Evolutionary conservation across 1,140 invertebrate species (phyloP).

Genomic region (Harlomillsia oculata): DNA sequence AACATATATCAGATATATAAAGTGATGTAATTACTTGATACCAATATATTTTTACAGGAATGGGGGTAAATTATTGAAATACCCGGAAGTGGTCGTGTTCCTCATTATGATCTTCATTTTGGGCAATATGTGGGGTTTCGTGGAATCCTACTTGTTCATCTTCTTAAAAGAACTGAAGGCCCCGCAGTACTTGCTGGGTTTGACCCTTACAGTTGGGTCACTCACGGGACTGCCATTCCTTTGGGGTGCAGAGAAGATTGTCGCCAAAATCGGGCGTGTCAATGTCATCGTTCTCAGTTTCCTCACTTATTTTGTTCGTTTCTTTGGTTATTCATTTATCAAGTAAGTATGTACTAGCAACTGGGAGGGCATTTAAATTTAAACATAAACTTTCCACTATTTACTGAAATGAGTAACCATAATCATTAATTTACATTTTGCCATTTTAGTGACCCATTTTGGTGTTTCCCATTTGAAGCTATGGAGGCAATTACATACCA

Average conservation of each 20-base stretch:
- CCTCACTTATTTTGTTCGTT: constrained; percentile 63
- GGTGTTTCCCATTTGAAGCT: constrained; percentile 74
- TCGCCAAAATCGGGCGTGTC: constrained; percentile 66
- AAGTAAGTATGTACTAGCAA: constrained; percentile 51
- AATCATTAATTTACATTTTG: not conserved
- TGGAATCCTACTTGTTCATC: constrained; percentile 72
- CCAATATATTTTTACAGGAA: constrained; percentile 23
- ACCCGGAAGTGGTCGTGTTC: constrained; percentile 59
- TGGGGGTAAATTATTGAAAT: constrained; percentile 13
- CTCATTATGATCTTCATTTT: constrained; percentile 64
- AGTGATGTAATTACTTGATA: constrained; percentile 3
- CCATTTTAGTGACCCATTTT: constrained; percentile 61
- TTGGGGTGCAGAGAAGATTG: constrained; percentile 66
- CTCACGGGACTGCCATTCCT: constrained; percentile 69
- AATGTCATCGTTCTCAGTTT: constrained; percentile 71
- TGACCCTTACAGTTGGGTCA: constrained; percentile 71
- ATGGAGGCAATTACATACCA: constrained; percentile 76
- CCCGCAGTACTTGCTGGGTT: constrained; percentile 65
- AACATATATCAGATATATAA: too few relatives aligned
- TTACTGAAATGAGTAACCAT: not conserved
- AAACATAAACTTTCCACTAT: not conserved
- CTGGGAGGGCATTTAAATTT: not conserved
- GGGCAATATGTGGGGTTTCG: constrained; percentile 73
- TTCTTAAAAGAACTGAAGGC: constrained; percentile 70
- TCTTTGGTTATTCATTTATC: constrained; percentile 73